Evolutionary conservation across 2,797 vertebrate species (phyloP), one percentile per base, ranked within the genome.

Genomic region (Myotis findleyi): DNA sequence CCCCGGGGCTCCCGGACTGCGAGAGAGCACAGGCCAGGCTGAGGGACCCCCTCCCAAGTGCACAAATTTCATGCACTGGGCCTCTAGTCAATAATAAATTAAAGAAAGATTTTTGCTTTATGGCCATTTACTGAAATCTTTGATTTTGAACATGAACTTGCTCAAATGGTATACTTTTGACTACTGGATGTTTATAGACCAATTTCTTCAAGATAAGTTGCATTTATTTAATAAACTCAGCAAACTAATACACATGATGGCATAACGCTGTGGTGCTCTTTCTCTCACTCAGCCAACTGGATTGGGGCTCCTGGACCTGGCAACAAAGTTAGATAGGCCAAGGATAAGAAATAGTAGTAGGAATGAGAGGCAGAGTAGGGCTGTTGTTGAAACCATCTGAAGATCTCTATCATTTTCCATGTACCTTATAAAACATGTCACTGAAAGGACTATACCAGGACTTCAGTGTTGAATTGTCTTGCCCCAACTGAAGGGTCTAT

Each of bases 121-220:
- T 13, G 6, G 4, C 1, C 23, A 69, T 59, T 76, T 80, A 59
- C 8, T 76, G 2, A n/a, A 69, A 18, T 80, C 44, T 81, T 16
- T 66, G 21, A 53, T 82, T 89, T 90, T 71, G 41, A 88, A 92
- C 49, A 36, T 41, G 9, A 4, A 71, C 3, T 83, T 93, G 68
- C 20, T 38, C 55, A 55, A 80, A 57, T 9, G 33, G 0, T 4
- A 92, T 16, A 66, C 30, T 55, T 69, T 83, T 38, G 47, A 53
- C 4, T 3, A 27, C 30, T 49, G 7, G 4, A n/a, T 72, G 25
- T 36, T 86, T 89, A 9, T n/a, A 57, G n/a, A 5, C 7, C 73
- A 59, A 71, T n/a, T 57, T 86, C 18, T 62, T 80, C 25, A 51
- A n/a, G 4, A 77, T 62, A 82, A 77, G 23, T 92, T 76, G 7